Percentiles rank a stretch among this genome's conserved stretches.
Evolutionary conservation across 2,888 invertebrate species (phyloP).

Genomic region (Stenotaenia linearis): DNA sequence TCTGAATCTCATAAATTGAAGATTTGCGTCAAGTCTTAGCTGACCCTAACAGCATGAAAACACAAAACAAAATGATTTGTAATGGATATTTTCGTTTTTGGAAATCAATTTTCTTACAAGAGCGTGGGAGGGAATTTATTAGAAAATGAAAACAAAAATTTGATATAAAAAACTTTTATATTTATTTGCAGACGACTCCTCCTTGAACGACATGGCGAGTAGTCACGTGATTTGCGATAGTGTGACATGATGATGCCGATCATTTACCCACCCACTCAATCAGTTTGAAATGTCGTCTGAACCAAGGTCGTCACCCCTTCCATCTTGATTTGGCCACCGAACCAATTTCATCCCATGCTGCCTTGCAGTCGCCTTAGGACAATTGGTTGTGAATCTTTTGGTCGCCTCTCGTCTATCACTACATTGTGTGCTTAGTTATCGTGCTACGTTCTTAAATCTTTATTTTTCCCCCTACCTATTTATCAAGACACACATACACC

Average conservation of each 20-base stretch:
- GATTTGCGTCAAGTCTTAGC: too few species aligned
- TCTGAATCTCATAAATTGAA: neutral
- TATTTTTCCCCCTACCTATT: neutral
- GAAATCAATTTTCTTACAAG: too few species aligned
- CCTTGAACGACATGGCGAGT: neutral
- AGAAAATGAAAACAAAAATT: too few species aligned
- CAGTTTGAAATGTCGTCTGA: conserved; percentile 13
- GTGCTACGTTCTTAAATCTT: neutral
- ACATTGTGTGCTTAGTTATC: neutral
- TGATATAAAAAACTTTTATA: neutral
- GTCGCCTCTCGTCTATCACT: neutral
- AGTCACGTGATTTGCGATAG: neutral
- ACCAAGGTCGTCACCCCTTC: conserved; percentile 16
- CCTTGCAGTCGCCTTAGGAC: conserved; percentile 26
- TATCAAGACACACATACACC: neutral
- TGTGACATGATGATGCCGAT: conserved; percentile 19
- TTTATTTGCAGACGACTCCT: conserved; percentile 1
- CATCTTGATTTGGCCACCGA: conserved; percentile 20
- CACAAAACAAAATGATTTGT: too few species aligned
- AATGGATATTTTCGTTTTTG: too few species aligned
- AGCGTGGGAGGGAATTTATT: too few species aligned
- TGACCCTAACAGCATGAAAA: too few species aligned
- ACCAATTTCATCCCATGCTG: conserved; percentile 20
- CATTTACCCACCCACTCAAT: conserved; percentile 7
- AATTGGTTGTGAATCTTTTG: conserved; percentile 17